Conservation (phyloP, 1,140 invertebrate genomes). For the Varroa destructor region DNA sequence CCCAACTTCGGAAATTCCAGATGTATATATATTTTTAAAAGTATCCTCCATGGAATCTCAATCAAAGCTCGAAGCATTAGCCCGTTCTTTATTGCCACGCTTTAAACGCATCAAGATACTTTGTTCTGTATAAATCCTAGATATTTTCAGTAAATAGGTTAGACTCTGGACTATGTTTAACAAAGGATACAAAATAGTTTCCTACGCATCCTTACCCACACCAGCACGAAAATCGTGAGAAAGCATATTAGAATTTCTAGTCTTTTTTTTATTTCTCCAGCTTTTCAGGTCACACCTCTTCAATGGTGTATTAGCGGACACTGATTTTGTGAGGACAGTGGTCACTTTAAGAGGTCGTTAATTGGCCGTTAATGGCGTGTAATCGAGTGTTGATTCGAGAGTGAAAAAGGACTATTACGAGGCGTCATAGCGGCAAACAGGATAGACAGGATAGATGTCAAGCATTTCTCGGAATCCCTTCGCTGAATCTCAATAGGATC, state of each 20-base stretch:
- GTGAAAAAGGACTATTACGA: no score
- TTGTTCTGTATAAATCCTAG: slow-evolving; percentile 36
- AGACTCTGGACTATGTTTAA: slow-evolving; percentile 36
- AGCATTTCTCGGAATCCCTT: no score
- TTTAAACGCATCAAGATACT: slow-evolving; percentile 30
- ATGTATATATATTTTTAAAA: slow-evolving; percentile 39
- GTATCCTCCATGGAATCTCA: slow-evolving; percentile 39
- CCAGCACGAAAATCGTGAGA: background rate
- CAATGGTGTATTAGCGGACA: no score
- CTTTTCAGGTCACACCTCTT: no score
- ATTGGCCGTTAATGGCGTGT: no score
- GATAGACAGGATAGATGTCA: no score
- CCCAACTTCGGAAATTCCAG: background rate
- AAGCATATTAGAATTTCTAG: background rate
- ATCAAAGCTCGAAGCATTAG: slow-evolving; percentile 39
- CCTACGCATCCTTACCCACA: slow-evolving; percentile 28
- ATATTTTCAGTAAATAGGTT: slow-evolving; percentile 38
- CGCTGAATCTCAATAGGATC: no score
- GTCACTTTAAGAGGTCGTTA: no score
- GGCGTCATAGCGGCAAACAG: no score
- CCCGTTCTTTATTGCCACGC: slow-evolving; percentile 40
- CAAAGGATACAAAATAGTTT: slow-evolving; percentile 33
- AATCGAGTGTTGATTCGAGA: no score
- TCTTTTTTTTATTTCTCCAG: no score
- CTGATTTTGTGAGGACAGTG: no score